Conservation (phyloP, 2,888 invertebrate species). For the Leptura quadrifasciata region DNA sequence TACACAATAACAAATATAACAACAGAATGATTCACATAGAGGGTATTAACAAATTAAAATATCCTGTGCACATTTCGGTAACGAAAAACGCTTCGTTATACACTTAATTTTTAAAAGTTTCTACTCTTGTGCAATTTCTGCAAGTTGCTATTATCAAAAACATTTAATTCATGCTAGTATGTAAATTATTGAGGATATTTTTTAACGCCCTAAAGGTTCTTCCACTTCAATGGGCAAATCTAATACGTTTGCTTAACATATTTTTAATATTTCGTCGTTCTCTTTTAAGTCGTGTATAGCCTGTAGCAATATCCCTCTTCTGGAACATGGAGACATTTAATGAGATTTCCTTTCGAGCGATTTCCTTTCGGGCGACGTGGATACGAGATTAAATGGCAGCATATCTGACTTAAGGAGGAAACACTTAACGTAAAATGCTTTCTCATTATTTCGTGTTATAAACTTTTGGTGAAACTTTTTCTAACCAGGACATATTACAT, state of each 20-base stretch:
- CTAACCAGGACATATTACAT: background rate
- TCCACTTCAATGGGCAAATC: background rate
- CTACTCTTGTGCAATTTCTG: too few species aligned
- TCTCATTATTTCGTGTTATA: conserved; percentile 22
- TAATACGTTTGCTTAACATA: background rate
- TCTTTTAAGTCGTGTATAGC: conserved; percentile 18
- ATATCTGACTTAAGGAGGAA: conserved; percentile 19
- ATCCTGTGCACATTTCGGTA: too few species aligned
- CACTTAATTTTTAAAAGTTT: too few species aligned
- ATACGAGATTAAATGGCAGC: conserved; percentile 16
- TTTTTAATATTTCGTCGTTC: conserved; percentile 19
- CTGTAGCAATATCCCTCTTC: conserved; percentile 7
- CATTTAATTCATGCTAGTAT: too few species aligned
- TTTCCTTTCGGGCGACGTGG: conserved; percentile 13
- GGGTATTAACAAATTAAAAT: too few species aligned
- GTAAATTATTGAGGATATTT: too few species aligned
- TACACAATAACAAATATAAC: too few species aligned
- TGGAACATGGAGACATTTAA: conserved; percentile 29
- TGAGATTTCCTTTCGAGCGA: conserved; percentile 31
- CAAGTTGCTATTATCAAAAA: too few species aligned
- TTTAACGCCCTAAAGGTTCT: background rate
- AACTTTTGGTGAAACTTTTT: conserved; percentile 15
- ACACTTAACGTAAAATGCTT: conserved; percentile 19
- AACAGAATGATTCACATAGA: too few species aligned
- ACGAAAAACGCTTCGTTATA: too few species aligned